Evolutionary conservation across 1,140 invertebrate species (phyloP), one percentile per base, ranked within the genome.

Genomic region (Drosophila carrolli): DNA sequence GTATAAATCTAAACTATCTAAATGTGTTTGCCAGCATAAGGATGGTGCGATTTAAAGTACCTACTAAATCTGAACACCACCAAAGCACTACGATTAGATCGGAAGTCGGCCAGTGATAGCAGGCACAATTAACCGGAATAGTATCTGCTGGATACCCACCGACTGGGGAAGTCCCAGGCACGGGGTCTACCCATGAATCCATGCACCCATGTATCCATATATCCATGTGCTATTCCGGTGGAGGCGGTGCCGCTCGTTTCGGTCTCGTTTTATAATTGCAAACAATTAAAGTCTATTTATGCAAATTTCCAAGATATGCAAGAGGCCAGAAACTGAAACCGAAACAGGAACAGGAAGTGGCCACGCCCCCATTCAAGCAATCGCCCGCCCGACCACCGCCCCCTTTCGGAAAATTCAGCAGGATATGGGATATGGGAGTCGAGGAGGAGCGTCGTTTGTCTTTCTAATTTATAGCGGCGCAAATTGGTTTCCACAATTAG

Each of bases 201-300:
- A 32, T 38, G 10, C 0, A 38, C 10, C 37, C 11, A 38, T 11
- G 37, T 38, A 38, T 38, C 29, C 44, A 13, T 5, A 6, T 29
- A 27, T 48, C 27, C 48, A 23, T 57, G 70, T 55, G 61, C 63
- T 58, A 51, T 48, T 23, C 72, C 58, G 47, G 50, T 19, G 41
- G 37, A 29, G 41, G 41, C 56, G 44, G 37, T 9, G 38, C 50
- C 47, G 35, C 43, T 44, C 40, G 51, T 13, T 38, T 68, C 48
- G 59, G 65, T 44, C 71, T 80, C 65, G 80, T 72, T 89, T 88
- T 88, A 88, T 88, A 88, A 88, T 88, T 88, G 84, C 84, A 89
- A 88, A 88, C 84, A 88, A 88, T 88, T 88, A 88, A 88, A 89
- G 84, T 88, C 84, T 89, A 88, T 88, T 88, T 88, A 88, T 89